These are phyloP conservation scores for Ariopsis seemanni DNA, from an alignment of 2,113 vertebrate species.

Conservation along the genomic window DNA sequence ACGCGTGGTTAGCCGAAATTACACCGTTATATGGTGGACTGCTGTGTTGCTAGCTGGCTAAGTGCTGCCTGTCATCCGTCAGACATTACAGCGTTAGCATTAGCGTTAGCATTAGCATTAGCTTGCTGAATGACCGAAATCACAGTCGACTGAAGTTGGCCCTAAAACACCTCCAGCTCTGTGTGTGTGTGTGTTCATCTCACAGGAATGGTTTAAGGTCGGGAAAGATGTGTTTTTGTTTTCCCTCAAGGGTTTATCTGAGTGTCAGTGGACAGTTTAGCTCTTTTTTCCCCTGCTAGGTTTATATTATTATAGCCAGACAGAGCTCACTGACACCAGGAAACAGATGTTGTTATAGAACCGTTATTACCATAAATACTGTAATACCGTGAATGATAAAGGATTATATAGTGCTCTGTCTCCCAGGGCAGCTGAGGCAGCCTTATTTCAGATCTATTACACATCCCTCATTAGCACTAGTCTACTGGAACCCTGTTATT, in stretches of 20 bases:
- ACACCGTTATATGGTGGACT: neutral
- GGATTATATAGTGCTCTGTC: neutral
- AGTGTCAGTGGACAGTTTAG: neutral
- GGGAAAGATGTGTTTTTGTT: neutral
- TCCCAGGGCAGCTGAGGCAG: neutral
- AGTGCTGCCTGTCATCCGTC: neutral
- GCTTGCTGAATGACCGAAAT: slow-evolving; percentile 7
- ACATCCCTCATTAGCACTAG: neutral
- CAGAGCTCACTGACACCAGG: too few species aligned
- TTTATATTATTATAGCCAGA: neutral
- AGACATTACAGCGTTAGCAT: neutral
- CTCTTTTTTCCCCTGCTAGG: neutral
- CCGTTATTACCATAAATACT: slow-evolving; percentile 7
- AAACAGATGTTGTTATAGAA: slow-evolving; percentile 25
- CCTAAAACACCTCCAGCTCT: neutral
- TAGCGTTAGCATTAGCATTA: slow-evolving; percentile 4
- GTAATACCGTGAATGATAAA: neutral
- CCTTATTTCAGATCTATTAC: neutral
- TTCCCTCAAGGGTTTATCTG: neutral
- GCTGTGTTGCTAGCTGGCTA: slow-evolving; percentile 6
- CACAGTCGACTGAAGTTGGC: neutral
- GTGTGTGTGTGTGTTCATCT: neutral
- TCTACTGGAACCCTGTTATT: neutral
- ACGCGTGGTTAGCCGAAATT: neutral
- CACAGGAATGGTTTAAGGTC: slow-evolving; percentile 1